Evolutionary conservation across 2,113 vertebrate genomes (phyloP).

Genomic region (Alaudala cheleensis): DNA sequence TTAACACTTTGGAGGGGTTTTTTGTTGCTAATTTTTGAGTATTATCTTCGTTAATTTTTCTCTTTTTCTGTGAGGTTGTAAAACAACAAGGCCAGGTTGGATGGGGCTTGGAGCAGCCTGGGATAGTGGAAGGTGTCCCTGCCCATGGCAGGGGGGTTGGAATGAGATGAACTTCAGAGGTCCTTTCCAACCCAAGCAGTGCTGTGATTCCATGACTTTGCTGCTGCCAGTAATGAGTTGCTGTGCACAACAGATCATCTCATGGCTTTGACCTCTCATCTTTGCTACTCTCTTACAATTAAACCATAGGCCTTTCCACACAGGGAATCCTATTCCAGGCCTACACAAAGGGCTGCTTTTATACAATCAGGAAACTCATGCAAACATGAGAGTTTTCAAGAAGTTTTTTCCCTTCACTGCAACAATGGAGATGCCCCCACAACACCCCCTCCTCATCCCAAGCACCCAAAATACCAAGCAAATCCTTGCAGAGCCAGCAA

Average conservation of each 20-base stretch:
- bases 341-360: not conserved
- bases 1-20: not conserved
- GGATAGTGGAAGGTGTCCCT: not conserved
- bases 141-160: not conserved
- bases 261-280: not conserved
- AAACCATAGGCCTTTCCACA: not conserved
- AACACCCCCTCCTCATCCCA: fast-evolving
- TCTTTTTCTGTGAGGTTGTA: not conserved
- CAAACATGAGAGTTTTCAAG: not conserved
- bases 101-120: not conserved
- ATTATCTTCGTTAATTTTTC: not conserved
- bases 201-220: not conserved
- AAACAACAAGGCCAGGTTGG: not conserved
- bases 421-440: not conserved
- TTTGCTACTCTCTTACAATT: not conserved
- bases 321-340: not conserved
- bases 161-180: not conserved
- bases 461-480: not conserved
- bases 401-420: no score
- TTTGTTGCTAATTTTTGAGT: not conserved
- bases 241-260: not conserved
- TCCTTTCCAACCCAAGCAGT: not conserved
- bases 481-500: not conserved
- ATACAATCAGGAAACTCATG: fast-evolving
- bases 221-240: not conserved